Percentiles rank a stretch among this genome's conserved stretches.
Conservation (phyloP, 2,113 vertebrate species). For the Orcinus orca region DNA sequence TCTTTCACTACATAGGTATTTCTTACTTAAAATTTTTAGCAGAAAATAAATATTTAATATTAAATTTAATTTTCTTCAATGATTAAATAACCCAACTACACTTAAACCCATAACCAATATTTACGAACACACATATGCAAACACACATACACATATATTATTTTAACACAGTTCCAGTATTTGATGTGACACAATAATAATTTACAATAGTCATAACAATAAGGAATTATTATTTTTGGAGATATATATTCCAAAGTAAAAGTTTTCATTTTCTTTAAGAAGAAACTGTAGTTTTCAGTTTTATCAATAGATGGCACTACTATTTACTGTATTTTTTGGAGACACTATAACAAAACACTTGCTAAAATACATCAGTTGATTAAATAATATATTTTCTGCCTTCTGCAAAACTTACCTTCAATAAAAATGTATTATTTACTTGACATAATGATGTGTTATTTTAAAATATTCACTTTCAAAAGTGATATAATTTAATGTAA, state of each 20-base stretch:
- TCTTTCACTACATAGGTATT: background rate
- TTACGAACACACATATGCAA: background rate
- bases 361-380: background rate
- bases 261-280: background rate
- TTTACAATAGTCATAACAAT: background rate
- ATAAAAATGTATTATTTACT: background rate
- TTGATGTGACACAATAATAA: background rate
- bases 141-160: background rate
- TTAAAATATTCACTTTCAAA: constrained; percentile 32
- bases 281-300: constrained; percentile 48
- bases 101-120: background rate
- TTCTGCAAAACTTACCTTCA: background rate
- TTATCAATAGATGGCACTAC: constrained; percentile 73
- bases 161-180: background rate
- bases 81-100: background rate
- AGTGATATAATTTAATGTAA: background rate
- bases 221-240: background rate
- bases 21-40: background rate
- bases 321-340: constrained; percentile 43
- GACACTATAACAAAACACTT: background rate
- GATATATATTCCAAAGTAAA: background rate
- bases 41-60: background rate
- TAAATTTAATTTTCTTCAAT: background rate
- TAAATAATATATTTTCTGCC: background rate
- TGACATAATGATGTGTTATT: background rate